Evolutionary conservation across 2,888 invertebrate genomes (phyloP).

Genomic region (Salpingus planirostris): DNA sequence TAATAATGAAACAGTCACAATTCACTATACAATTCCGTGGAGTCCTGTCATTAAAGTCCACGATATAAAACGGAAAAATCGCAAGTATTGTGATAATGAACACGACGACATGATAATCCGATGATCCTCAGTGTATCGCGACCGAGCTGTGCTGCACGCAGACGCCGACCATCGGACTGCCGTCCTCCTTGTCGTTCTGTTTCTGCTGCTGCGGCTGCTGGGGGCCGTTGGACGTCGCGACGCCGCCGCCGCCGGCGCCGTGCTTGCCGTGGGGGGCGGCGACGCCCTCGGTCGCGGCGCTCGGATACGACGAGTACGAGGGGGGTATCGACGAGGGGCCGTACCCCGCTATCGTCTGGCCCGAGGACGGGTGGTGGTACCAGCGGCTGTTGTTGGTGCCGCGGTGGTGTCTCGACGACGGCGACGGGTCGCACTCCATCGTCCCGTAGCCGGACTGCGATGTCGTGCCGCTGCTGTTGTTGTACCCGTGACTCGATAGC

Average conservation of each 20-base stretch:
- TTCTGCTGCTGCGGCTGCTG: slow-evolving; percentile 30
- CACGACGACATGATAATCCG: slow-evolving; percentile 3
- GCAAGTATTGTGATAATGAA: too few species aligned
- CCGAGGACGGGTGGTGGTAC: slow-evolving; percentile 29
- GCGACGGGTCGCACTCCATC: slow-evolving; percentile 74
- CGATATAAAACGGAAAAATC: slow-evolving; percentile 6
- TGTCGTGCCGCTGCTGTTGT: too few species aligned
- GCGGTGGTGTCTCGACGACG: slow-evolving; percentile 33
- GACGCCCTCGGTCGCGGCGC: slow-evolving; percentile 36
- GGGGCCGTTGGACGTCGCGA: slow-evolving; percentile 27
- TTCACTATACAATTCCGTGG: slow-evolving; percentile 10
- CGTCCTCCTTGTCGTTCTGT: slow-evolving; percentile 52
- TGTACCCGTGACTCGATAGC: slow-evolving; percentile 30
- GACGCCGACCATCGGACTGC: slow-evolving; percentile 79
- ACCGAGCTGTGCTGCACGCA: slow-evolving; percentile 90
- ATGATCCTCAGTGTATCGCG: slow-evolving; percentile 64
- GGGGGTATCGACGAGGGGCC: slow-evolving; percentile 38
- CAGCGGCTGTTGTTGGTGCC: slow-evolving; percentile 23
- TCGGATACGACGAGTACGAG: slow-evolving; percentile 35
- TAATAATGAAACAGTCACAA: slow-evolving; percentile 13
- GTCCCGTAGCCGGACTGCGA: slow-evolving; percentile 36
- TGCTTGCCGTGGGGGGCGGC: slow-evolving; percentile 14
- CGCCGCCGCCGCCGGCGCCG: too few species aligned
- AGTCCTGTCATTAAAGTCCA: too few species aligned
- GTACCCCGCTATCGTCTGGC: slow-evolving; percentile 39